Conservation (phyloP, 2,797 vertebrate species). For the Furcifer pardalis region DNA sequence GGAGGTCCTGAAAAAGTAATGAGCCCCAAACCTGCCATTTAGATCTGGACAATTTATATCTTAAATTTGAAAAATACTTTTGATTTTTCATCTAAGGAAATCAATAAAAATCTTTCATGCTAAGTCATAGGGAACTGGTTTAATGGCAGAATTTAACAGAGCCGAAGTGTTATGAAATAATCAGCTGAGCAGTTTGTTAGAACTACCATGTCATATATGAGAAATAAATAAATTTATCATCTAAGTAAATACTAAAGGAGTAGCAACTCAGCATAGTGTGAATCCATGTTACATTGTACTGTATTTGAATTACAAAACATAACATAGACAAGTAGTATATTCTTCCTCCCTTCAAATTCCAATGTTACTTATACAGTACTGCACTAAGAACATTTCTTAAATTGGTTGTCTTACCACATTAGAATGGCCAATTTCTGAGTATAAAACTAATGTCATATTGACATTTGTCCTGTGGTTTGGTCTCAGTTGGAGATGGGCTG, state of each 20-base stretch:
- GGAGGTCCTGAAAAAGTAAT: background rate
- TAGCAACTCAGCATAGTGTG: background rate
- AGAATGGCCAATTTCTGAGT: conserved; percentile 32
- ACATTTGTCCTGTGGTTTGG: no score
- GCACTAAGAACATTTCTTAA: background rate
- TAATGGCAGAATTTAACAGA: background rate
- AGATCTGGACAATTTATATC: conserved; percentile 7
- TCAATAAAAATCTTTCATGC: conserved; percentile 2
- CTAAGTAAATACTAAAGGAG: background rate
- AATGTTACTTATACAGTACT: conserved; percentile 31
- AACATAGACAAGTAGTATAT: background rate
- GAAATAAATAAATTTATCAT: background rate
- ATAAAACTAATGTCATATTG: background rate
- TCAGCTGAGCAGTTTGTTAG: background rate
- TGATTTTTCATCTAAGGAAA: conserved; percentile 17
- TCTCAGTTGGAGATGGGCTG: no score
- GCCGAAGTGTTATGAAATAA: background rate
- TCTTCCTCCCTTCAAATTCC: background rate
- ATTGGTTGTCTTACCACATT: conserved; percentile 1
- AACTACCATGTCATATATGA: background rate
- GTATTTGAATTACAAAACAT: no score
- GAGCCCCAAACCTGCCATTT: background rate
- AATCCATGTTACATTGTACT: no score
- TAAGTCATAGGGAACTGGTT: background rate
- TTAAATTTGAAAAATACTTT: conserved; percentile 36